phyloP scores from a whole-genome alignment of 2,113 vertebrate genomes.

The Barnardius zonarius region DNA sequence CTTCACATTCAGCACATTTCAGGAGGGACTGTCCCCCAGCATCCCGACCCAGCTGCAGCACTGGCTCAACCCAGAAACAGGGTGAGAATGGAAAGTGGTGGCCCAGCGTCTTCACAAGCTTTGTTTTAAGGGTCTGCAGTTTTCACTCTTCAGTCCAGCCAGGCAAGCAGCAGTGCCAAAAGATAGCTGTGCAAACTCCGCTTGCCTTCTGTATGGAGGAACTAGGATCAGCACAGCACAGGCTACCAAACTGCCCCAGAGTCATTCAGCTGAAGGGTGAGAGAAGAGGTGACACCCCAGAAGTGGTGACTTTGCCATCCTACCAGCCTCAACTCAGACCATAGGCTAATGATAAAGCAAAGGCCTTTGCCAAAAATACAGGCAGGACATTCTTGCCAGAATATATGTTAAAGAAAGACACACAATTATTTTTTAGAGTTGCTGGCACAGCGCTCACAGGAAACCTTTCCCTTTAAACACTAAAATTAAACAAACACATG shows the following conservation, averaged over 20 bases:
- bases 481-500: conserved; percentile 67
- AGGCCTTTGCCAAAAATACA: conserved; percentile 14
- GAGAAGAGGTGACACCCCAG: background rate
- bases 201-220: background rate
- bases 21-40: background rate
- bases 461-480: conserved; percentile 65
- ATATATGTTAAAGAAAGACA: conserved; percentile 37
- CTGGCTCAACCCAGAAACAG: background rate
- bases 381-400: conserved; percentile 5
- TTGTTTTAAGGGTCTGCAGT: background rate
- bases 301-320: background rate
- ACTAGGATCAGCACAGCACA: background rate
- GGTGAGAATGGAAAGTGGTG: background rate
- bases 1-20: background rate
- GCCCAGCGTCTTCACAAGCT: background rate
- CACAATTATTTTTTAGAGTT: conserved; percentile 49
- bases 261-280: background rate
- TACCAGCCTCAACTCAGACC: background rate
- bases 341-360: conserved; percentile 2
- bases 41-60: background rate
- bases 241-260: background rate
- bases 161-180: background rate
- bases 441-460: conserved; percentile 33
- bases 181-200: background rate
- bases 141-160: background rate